Conservation (phyloP, 1,140 invertebrate species). For the Dufourea novaeangliae region DNA sequence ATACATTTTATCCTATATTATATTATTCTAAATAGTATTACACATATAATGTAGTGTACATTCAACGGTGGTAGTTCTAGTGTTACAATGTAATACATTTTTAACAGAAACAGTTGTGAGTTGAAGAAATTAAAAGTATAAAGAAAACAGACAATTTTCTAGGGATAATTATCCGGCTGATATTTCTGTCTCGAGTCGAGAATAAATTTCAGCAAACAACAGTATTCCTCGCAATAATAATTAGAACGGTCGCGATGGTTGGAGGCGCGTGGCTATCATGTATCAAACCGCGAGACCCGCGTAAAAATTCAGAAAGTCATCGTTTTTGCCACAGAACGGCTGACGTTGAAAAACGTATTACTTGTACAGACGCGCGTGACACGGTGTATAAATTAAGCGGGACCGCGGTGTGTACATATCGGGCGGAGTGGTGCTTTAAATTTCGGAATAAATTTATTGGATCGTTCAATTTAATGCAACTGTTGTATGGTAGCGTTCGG, state of each 20-base stretch:
- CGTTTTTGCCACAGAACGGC: background rate
- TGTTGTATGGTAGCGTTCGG: constrained; percentile 38
- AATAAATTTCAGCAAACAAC: background rate
- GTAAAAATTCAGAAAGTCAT: constrained; percentile 4
- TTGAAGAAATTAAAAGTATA: too few relatives aligned
- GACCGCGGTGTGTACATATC: background rate
- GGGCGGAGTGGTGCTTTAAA: constrained; percentile 3
- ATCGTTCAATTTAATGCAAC: constrained; percentile 50
- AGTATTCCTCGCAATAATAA: constrained; percentile 4
- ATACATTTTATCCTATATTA: too few relatives aligned
- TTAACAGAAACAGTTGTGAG: too few relatives aligned
- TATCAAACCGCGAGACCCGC: background rate
- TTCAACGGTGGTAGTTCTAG: too few relatives aligned
- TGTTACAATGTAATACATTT: too few relatives aligned
- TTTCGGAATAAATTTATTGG: constrained; percentile 26
- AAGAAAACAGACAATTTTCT: too few relatives aligned
- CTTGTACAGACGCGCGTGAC: background rate
- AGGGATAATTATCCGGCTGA: background rate
- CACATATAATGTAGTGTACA: too few relatives aligned
- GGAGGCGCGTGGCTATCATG: background rate
- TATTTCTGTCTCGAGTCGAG: background rate
- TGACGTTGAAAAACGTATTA: constrained; percentile 2
- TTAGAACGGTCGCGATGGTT: too few relatives aligned
- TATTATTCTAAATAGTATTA: too few relatives aligned
- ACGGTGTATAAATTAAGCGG: constrained; percentile 1